Base-by-base conservation (phyloP, 2,797 vertebrate species). In the Catostomus latipinnis region DNA sequence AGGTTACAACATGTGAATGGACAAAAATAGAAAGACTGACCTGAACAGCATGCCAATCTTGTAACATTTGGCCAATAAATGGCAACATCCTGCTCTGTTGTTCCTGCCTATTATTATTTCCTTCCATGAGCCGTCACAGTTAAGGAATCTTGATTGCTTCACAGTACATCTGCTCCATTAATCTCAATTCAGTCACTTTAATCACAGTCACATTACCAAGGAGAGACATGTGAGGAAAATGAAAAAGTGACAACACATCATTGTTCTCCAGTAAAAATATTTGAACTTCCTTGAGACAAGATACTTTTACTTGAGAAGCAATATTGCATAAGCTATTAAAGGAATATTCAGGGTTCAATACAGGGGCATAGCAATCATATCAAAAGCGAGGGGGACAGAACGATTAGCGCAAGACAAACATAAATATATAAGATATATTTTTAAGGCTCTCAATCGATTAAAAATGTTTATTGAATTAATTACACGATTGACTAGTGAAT, bases 201-300 rank as follows among this genome's bases (percentile, higher is more conserved):
- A 92, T 88, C 70, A 68, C 61, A 89, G 88, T 91, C 86, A 91
- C 75, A 88, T 91, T 92, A 90, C 87, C 88, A 60, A 22, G 9
- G 22, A 54, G 72, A 69, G 43, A 13, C 6, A 60, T 6, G 48
- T 34, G 14, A 16, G n/a, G n/a, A 54, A 22, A 45, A 58, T 56
- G 57, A 82, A 54, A 63, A 57, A 68, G n/a, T 22, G 60, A 22
- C 2, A 62, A 34, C 14, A 14, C 45, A 61, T 62, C 56, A 34
- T 34, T 34, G 22, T 22, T 22, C 2, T 34, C 34, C 34, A 34
- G 34, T 34, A 34, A 34, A 34, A 34, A 34, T 34, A 34, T 34
- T 2, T 34, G 2, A 34, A 34, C 34, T 4, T 34, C 34, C 34
- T 34, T 34, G 4, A 34, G 34, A 34, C 34, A 34, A 34, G 34